phyloP scores from a whole-genome alignment of 2,113 vertebrate genomes.

The Sinosuthora webbiana region DNA sequence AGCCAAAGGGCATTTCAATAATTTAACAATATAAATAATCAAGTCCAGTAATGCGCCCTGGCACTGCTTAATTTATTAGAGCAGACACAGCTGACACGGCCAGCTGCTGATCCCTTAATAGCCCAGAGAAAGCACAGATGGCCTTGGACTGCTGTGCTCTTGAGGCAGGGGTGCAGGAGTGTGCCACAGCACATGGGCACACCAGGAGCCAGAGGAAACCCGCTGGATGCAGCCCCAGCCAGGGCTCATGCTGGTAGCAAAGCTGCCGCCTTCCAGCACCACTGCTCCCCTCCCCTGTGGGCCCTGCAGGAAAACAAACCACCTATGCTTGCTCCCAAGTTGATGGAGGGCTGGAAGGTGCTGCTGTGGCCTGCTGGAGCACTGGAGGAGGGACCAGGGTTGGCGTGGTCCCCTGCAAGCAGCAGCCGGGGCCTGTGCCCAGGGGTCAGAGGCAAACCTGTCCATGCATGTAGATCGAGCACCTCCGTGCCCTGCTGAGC shows the following conservation, averaged over 20 bases:
- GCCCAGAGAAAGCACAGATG: background rate
- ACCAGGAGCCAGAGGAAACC: background rate
- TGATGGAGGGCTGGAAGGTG: background rate
- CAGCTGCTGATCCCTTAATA: conserved; percentile 19
- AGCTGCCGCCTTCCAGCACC: background rate
- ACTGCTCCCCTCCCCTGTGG: fast-evolving
- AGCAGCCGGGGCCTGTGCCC: background rate
- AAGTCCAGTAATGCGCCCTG: background rate
- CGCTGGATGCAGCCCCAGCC: fast-evolving
- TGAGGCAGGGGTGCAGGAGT: background rate
- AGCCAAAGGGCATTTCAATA: conserved; percentile 42
- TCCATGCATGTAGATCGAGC: fast-evolving
- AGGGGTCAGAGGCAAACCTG: background rate
- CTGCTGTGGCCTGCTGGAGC: background rate
- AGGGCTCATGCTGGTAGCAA: background rate
- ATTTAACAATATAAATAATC: conserved; percentile 47
- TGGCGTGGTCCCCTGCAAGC: background rate
- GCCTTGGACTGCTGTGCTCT: background rate
- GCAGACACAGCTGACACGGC: background rate
- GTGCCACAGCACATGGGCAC: background rate
- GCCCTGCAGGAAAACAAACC: background rate
- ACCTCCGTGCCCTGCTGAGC: background rate
- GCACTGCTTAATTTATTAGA: conserved; percentile 34
- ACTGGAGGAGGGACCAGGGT: background rate
- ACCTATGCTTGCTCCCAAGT: background rate